Base-by-base conservation (phyloP, 2,113 vertebrate species). In the Pongo abelii region DNA sequence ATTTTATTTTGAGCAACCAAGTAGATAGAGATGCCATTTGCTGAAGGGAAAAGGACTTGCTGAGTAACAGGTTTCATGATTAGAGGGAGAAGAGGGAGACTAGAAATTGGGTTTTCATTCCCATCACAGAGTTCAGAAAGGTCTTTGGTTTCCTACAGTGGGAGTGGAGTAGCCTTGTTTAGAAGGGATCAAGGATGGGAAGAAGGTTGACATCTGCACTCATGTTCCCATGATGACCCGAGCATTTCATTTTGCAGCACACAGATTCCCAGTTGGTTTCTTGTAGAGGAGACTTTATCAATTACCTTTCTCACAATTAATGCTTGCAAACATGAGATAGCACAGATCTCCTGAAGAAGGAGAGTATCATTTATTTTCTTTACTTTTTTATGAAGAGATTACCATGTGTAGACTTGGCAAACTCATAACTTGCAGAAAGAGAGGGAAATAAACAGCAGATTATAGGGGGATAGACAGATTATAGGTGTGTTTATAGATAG, bases 351-450 rank as follows among this genome's bases (percentile, higher is more conserved):
- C 98, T 98, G 97, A 98, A 97, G 97, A 98, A 98, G 98, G 93
- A 98, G 97, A 98, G 97, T 98, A 97, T 98, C 98, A 96, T 98
- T 98, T 99, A 98, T 98, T 98, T 98, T 98, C 97, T 97, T 98
- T 98, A 98, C 98, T 98, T 98, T 98, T 98, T 97, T 85, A 10
- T 97, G 98, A 96, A 98, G 97, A 97, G 89, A 97, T 98, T 98
- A 97, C 95, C 93, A 1, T 48, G 20, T 25, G 32, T 9, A 94
- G 52, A 74, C 12, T 78, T 74, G 25, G 14, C 52, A 64, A 77
- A 20, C n/a, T n/a, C 67, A 18, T 69, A 46, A 8, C 30, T 69
- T 69, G 5, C 57, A 52, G 43, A 27, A 25, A 48, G 18, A 70
- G 3, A 6, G 38, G 48, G 50, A 16, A 14, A 25, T 13, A 52